phyloP scores from a whole-genome alignment of 1,140 invertebrate species.

The Himalopsyche phryganea region DNA sequence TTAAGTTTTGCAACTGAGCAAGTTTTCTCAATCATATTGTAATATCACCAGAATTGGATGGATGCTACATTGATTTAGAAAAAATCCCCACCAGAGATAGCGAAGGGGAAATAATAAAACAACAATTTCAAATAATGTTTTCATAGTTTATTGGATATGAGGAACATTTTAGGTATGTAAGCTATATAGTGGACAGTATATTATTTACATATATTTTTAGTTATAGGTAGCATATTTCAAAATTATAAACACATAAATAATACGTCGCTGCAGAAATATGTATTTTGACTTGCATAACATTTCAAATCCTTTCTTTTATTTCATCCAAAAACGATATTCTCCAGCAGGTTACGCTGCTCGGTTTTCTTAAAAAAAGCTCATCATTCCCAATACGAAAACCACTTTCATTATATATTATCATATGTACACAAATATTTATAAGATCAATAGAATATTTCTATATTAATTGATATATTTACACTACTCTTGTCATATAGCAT shows the following conservation, averaged over 20 bases:
- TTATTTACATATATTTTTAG: constrained; percentile 18
- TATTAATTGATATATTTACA: constrained; percentile 12
- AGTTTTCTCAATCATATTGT: no score
- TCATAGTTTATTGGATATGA: constrained; percentile 34
- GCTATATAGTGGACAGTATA: constrained; percentile 33
- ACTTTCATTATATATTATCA: constrained; percentile 6
- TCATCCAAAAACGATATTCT: not conserved
- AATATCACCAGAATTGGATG: no score
- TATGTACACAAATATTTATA: constrained; percentile 11
- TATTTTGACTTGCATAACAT: no score
- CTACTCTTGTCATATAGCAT: constrained; percentile 2
- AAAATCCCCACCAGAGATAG: no score
- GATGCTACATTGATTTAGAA: no score
- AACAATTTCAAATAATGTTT: constrained; percentile 13
- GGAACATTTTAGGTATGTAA: constrained; percentile 36
- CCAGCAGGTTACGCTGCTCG: not conserved
- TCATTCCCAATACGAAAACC: constrained; percentile 12
- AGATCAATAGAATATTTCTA: not conserved
- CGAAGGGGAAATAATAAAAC: not conserved
- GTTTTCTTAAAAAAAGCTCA: constrained; percentile 2
- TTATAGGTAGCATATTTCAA: constrained; percentile 21
- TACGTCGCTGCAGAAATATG: no score
- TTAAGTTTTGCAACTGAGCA: no score
- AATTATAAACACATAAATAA: not conserved
- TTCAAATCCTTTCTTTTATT: not conserved